These are phyloP conservation scores for Stenolophus ochropezus DNA, from an alignment of 2,888 invertebrate species.

Conservation along the genomic window DNA sequence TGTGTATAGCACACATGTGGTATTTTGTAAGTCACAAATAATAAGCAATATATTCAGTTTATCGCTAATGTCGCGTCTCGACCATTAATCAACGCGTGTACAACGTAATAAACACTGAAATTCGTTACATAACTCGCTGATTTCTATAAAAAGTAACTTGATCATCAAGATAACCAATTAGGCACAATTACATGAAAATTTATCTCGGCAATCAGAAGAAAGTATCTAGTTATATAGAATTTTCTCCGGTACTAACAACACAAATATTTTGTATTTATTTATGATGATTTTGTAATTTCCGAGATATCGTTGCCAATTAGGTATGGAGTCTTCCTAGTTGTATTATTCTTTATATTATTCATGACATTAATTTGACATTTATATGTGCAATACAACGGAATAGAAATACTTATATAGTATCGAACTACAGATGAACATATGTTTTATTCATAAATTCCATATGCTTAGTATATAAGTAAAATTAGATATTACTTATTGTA, in stretches of 20 bases:
- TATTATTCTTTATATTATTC: neutral
- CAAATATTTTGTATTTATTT: conserved; percentile 17
- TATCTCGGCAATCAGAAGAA: conserved; percentile 32
- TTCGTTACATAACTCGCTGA: conserved; percentile 17
- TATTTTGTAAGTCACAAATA: neutral
- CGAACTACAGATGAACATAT: neutral
- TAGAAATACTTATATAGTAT: neutral
- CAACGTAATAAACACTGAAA: conserved; percentile 15
- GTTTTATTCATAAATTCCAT: too few species aligned
- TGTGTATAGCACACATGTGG: neutral
- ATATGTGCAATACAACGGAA: neutral
- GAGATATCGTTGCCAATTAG: neutral
- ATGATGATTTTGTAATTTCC: neutral
- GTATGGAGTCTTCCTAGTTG: neutral
- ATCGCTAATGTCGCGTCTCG: neutral
- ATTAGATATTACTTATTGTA: too few species aligned
- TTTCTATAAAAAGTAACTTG: conserved; percentile 31
- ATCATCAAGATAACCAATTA: conserved; percentile 42
- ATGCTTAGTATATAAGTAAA: too few species aligned
- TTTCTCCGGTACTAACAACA: conserved; percentile 8
- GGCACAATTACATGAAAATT: conserved; percentile 34
- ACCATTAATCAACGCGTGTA: neutral
- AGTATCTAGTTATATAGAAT: conserved; percentile 7
- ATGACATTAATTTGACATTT: neutral
- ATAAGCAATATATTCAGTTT: neutral